Evolutionary conservation across 2,888 invertebrate species (phyloP).

Genomic region (Hypomecis punctinalis): DNA sequence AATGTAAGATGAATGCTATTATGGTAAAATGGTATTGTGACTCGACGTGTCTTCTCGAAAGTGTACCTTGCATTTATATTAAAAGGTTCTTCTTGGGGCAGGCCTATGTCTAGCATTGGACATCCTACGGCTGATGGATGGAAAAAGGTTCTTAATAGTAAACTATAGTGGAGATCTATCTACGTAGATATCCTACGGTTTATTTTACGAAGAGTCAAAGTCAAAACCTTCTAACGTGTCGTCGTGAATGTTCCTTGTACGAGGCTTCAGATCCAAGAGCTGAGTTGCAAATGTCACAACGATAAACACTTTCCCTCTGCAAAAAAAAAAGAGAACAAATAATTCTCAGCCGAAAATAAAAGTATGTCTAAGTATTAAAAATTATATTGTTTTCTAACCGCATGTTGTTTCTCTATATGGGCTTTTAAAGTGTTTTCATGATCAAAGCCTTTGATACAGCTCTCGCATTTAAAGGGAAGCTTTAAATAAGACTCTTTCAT

Average conservation of each 20-base stretch:
- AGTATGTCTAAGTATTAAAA: not conserved
- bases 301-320: conserved; percentile 55
- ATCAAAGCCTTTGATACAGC: conserved; percentile 69
- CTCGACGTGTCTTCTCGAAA: too few species aligned
- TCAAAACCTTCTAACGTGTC: conserved; percentile 62
- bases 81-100: too few species aligned
- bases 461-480: conserved; percentile 67
- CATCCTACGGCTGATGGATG: too few species aligned
- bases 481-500: conserved; percentile 59
- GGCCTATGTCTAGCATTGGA: not conserved
- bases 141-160: too few species aligned
- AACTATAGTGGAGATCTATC: too few species aligned
- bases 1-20: too few species aligned
- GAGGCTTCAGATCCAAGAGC: conserved; percentile 60
- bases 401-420: conserved; percentile 65
- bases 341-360: not conserved
- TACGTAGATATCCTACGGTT: too few species aligned
- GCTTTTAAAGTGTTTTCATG: conserved; percentile 62
- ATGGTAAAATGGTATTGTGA: too few species aligned
- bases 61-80: too few species aligned
- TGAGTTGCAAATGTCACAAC: conserved; percentile 66
- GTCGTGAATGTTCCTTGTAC: conserved; percentile 61
- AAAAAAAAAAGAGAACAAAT: conserved; percentile 33
- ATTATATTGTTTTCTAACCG: conserved; percentile 49
- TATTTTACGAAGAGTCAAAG: too few species aligned